Evolutionary conservation across 2,888 invertebrate species (phyloP), one percentile per base, ranked within the genome.

Genomic region (Vanessa cardui): DNA sequence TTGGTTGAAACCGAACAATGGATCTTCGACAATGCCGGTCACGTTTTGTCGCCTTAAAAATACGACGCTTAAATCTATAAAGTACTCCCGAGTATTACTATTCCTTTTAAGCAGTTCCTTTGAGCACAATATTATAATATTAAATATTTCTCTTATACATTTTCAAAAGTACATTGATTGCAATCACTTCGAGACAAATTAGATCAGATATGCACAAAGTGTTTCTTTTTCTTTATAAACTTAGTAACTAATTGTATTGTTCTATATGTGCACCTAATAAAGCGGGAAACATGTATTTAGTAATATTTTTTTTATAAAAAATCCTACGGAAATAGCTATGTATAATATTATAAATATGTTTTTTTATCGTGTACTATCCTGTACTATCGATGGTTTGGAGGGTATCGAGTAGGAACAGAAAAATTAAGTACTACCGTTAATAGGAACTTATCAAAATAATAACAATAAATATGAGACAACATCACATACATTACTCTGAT

Each of bases 1-100:
- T 82, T 84, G 85, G 79, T 80, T 83, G 83, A 81, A 86, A 85
- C 83, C 83, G 86, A 89, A 91, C 90, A 92, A 90, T 89, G 89
- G 83, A 52, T 77, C 72, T 77, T 85, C 80, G 70, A 74, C 77
- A 76, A 90, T 85, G 84, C 91, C 68, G 81, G 85, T 87, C 92
- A 92, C 92, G 91, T 91, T 80, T 82, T 81, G 84, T 86, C 88
- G 87, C 88, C 90, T 90, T 91, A 90, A 90, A 90, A 91, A 90
- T 89, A 87, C 88, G 85, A 79, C 87, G 86, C 85, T 89, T 88
- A 89, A 91, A 89, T 90, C 89, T 83, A 90, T 90, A 89, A 88
- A 90, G 88, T 88, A 89, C 86, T 85, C 80, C 46, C 62, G 26
- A 86, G 87, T 87, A 88, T 89, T 89, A 87, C 88, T 88, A 88